These are phyloP conservation scores for Cyprinodon brontotheroides DNA, from an alignment of 2,113 vertebrate genomes.

Conservation along the genomic window DNA sequence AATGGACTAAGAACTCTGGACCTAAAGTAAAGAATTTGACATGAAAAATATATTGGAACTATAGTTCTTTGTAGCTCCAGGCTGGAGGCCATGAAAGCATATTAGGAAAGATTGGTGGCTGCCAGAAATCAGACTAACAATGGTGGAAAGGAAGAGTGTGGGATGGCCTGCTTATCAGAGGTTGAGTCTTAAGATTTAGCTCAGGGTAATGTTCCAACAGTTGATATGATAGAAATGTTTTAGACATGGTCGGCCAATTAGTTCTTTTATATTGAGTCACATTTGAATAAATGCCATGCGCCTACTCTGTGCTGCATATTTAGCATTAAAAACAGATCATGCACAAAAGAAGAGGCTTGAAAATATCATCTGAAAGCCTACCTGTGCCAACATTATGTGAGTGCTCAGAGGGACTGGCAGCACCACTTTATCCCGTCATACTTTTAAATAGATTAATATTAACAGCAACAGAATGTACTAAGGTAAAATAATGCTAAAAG, in stretches of 20 bases:
- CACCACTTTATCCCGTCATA: conserved; percentile 44
- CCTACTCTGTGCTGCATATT: conserved; percentile 69
- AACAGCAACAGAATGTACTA: not conserved
- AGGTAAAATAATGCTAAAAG: conserved; percentile 4
- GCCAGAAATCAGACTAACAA: conserved; percentile 43
- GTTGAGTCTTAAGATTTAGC: conserved; percentile 58
- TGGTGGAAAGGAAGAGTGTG: conserved; percentile 24
- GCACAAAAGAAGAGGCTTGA: conserved; percentile 34
- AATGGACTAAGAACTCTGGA: not conserved
- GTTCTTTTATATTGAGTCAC: conserved; percentile 70
- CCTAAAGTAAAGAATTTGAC: not conserved
- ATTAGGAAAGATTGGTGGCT: conserved; percentile 24
- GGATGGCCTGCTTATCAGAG: conserved; percentile 54
- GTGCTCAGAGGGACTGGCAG: conserved; percentile 53
- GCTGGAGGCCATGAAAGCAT: conserved; percentile 46
- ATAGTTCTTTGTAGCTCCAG: conserved; percentile 29
- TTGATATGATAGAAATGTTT: conserved; percentile 55
- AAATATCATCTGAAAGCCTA: conserved; percentile 35
- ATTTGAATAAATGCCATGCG: conserved; percentile 63
- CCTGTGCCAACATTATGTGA: conserved; percentile 56
- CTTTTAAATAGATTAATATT: conserved; percentile 37
- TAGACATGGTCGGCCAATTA: conserved; percentile 65
- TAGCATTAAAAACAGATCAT: conserved; percentile 63
- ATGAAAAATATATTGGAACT: not conserved
- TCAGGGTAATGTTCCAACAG: conserved; percentile 49